Evolutionary conservation across 2,888 invertebrate genomes (phyloP).

Genomic region (Tuberolachnus salignus): DNA sequence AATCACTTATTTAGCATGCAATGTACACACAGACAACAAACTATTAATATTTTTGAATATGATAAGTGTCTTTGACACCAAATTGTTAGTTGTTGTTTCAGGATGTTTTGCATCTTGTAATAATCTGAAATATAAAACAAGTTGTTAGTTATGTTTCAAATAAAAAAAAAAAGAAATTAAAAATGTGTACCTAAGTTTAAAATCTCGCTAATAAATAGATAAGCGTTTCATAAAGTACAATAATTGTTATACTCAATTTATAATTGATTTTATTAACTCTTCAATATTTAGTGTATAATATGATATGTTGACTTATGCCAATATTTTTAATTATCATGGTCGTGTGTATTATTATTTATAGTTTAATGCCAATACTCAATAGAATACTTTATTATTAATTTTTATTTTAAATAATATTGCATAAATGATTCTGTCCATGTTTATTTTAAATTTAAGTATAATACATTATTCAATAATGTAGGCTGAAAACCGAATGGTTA

Average conservation of each 20-base stretch:
- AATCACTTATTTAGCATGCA: constrained; percentile 34
- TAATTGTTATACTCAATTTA: background rate
- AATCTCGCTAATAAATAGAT: no score
- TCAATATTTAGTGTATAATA: background rate
- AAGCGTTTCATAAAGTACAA: background rate
- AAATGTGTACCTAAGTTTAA: no score
- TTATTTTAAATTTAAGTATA: no score
- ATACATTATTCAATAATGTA: no score
- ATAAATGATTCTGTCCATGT: no score
- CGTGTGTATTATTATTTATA: no score
- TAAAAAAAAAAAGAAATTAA: background rate
- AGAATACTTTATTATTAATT: no score
- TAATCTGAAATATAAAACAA: constrained; percentile 39
- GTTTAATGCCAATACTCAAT: no score
- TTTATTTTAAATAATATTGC: no score
- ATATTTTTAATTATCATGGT: no score
- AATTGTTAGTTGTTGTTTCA: constrained; percentile 7
- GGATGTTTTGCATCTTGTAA: constrained; percentile 11
- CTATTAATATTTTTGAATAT: constrained; percentile 20
- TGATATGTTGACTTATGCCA: no score
- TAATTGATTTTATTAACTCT: background rate
- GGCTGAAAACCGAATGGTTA: no score
- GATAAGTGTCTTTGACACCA: constrained; percentile 6
- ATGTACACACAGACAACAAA: constrained; percentile 2
- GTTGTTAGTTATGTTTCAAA: background rate